These are phyloP conservation scores for Macrobrachium nipponense DNA, from an alignment of 1,140 invertebrate genomes.

Conservation along the genomic window DNA sequence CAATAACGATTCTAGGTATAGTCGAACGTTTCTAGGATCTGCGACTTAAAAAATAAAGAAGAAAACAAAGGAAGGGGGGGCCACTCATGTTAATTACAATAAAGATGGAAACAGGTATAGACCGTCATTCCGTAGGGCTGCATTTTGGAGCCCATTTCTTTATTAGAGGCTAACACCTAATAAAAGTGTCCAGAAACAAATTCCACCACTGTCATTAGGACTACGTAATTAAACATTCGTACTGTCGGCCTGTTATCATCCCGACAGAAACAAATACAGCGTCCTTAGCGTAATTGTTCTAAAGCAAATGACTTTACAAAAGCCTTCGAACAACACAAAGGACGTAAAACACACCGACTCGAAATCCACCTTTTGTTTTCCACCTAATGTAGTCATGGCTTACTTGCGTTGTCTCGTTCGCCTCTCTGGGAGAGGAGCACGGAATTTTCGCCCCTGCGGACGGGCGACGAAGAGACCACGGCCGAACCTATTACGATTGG, in stretches of 20 bases:
- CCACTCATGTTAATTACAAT: too few relatives aligned
- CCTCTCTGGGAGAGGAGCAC: not conserved
- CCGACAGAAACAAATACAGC: conserved; percentile 39
- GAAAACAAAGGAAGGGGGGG: too few relatives aligned
- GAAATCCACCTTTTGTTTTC: not conserved
- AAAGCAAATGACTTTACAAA: conserved; percentile 43
- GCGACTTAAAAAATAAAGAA: too few relatives aligned
- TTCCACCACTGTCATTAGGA: conserved; percentile 1
- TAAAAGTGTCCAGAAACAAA: not conserved
- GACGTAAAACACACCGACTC: not conserved
- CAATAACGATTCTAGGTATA: too few relatives aligned
- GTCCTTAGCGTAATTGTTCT: conserved; percentile 23
- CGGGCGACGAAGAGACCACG: not conserved
- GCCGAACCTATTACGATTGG: not conserved
- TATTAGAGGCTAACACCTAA: conserved; percentile 31
- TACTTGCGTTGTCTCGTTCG: not conserved
- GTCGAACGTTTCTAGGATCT: too few relatives aligned
- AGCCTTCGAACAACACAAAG: not conserved
- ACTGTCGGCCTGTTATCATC: conserved; percentile 3
- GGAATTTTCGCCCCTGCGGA: not conserved
- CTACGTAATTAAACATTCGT: conserved; percentile 27
- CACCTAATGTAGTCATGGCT: not conserved
- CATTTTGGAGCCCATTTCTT: conserved; percentile 5
- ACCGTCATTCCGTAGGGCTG: too few relatives aligned
- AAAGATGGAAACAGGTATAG: too few relatives aligned